phyloP scores from a whole-genome alignment of 2,797 vertebrate genomes.

The Euphonia xanthogaster region DNA sequence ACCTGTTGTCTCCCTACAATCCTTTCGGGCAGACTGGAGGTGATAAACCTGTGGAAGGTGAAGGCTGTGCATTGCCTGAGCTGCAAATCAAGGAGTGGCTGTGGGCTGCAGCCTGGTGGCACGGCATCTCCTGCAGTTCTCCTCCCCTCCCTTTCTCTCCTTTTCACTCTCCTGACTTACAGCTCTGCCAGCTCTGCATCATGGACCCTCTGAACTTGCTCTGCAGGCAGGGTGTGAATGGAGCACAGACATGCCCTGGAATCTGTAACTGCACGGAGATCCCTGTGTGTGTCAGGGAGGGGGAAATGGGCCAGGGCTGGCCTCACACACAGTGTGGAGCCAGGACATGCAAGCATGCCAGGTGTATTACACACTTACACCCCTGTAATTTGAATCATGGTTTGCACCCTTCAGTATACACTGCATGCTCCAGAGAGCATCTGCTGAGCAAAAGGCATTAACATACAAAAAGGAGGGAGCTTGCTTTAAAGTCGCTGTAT shows the following conservation, averaged over 20 bases:
- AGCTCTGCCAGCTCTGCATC: not conserved
- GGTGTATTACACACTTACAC: not conserved
- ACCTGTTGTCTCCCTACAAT: not conserved
- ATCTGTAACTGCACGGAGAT: rapidly evolving
- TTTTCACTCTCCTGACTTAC: not conserved
- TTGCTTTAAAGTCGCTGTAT: not conserved
- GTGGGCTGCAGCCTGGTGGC: not conserved
- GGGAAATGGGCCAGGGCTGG: not conserved
- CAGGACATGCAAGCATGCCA: not conserved
- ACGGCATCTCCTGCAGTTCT: not conserved
- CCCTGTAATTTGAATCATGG: not conserved
- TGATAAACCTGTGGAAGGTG: not conserved
- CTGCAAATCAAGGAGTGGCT: not conserved
- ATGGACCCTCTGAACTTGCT: not conserved
- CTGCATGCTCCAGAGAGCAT: not conserved
- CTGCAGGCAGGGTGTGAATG: not conserved
- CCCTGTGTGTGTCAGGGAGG: rapidly evolving
- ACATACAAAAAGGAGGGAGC: not conserved
- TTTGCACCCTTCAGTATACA: not conserved
- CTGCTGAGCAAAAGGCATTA: conserved; percentile 4
- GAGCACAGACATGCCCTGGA: not conserved
- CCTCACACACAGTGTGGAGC: rapidly evolving
- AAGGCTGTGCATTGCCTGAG: not conserved
- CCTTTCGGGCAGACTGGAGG: not conserved
- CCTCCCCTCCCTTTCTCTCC: not conserved